A percentile compares a stretch with the other conserved stretches of the same genome.
Evolutionary conservation across 1,140 invertebrate species (phyloP).

Genomic region (Medauroidea extradentata): DNA sequence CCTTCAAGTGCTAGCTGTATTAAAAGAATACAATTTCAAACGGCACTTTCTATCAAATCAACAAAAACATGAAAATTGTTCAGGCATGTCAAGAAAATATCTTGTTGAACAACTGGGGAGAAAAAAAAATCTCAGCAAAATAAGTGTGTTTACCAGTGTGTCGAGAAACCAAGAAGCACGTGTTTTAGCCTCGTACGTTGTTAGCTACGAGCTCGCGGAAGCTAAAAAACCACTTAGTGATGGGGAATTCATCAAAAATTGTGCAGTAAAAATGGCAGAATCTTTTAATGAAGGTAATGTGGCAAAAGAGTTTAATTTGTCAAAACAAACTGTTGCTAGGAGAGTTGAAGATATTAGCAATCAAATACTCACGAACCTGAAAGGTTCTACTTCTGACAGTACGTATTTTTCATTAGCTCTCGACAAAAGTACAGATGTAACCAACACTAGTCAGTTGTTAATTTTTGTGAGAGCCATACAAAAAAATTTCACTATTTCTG

Average conservation of each 20-base stretch:
- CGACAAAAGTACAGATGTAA: background rate
- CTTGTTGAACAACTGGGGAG: no score
- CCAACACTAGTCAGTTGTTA: constrained; percentile 1
- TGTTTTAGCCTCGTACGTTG: background rate
- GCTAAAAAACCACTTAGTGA: constrained; percentile 1
- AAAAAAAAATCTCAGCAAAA: background rate
- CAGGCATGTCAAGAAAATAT: no score
- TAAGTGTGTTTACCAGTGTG: background rate
- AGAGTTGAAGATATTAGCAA: background rate
- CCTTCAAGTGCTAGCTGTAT: no score
- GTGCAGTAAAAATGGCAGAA: constrained; percentile 4
- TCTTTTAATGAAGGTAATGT: constrained; percentile 1
- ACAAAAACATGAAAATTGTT: no score
- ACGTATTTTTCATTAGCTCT: background rate
- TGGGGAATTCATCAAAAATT: constrained; percentile 1
- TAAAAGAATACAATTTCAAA: no score
- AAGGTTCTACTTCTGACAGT: background rate
- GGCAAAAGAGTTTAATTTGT: constrained; percentile 1
- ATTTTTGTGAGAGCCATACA: background rate
- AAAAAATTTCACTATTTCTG: background rate
- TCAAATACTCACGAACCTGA: background rate
- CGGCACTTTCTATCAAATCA: no score
- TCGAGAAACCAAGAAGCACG: background rate
- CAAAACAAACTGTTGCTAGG: constrained; percentile 6
- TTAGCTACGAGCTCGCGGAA: background rate